Base-by-base conservation (phyloP, 30 jellyfish, hydroid and myxozoan genomes). In the Catostylus mosaicus region DNA sequence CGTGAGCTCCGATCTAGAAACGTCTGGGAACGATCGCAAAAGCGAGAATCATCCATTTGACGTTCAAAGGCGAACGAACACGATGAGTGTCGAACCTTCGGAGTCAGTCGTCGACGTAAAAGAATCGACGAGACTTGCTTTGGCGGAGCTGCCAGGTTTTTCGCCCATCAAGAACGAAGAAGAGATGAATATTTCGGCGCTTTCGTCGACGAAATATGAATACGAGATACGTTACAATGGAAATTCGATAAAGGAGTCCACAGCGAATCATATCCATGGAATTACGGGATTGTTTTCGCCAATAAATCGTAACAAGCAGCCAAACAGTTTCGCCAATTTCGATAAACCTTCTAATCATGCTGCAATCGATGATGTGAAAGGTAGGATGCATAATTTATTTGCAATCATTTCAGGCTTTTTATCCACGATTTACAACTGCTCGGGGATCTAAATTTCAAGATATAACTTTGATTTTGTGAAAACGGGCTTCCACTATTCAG, bases 261-360 rank as follows among this genome's bases (percentile, higher is more conserved):
- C 95, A 30, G 95, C 95, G 69, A 85, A 80, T 35, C 73, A 74
- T 22, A 46, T 85, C 16, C 95, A 85, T 59, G 95, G 95, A 35
- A 85, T 85, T n/a, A 85, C 95, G 31, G 90, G 84, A 24, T 36
- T 80, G 76, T 80, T 66, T 57, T 80, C 90, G 80, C 90, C 90
- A 18, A 80, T 80, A 30, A 66, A 50, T 59, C 71, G 71, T 4
- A 59, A 26, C 71, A 59, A 59, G 19, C 8, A 22, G 37, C 37
- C 11, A 4, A 59, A 24, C 38, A 24, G 37, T 59, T 59, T 2
- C 38, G 38, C 12, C n/a, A 59, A 23, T 59, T 1, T 59, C 71
- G 71, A 59, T 23, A 27, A 59, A 59, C n/a, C 11, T 59, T 6
- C 36, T 12, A n/a, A n/a, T n/a, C 40, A 4, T 27, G 71, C 71